Evolutionary conservation across 2,888 invertebrate genomes (phyloP).

Genomic region (Machimus rusticus): DNA sequence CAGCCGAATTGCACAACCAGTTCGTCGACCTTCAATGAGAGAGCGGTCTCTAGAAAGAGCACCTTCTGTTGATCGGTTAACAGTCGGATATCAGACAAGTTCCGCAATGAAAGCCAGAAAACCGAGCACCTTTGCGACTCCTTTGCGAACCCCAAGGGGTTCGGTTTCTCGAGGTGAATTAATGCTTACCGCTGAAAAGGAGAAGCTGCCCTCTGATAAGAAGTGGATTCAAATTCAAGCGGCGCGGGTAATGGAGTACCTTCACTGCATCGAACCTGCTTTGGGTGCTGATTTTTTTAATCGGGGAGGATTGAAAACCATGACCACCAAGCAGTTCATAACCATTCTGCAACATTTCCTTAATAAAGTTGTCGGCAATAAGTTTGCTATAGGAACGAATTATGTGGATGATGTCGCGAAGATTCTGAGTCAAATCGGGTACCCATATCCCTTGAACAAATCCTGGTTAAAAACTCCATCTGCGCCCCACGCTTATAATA

Average conservation of each 20-base stretch:
- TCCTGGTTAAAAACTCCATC: conserved; percentile 61
- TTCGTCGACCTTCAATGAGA: conserved; percentile 49
- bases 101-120: not conserved
- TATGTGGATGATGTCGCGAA: conserved; percentile 58
- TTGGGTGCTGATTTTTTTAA: conserved; percentile 53
- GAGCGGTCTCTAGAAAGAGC: conserved; percentile 32
- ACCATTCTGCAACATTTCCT: conserved; percentile 57
- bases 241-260: conserved; percentile 54
- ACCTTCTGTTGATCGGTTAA: not conserved
- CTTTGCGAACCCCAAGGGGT: conserved; percentile 48
- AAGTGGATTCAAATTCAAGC: conserved; percentile 57
- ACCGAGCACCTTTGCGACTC: not conserved
- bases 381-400: conserved; percentile 54
- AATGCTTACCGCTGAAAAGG: conserved; percentile 55
- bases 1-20: conserved; percentile 52
- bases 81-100: not conserved
- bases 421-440: conserved; percentile 56
- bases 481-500: conserved; percentile 59
- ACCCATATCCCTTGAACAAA: conserved; percentile 59
- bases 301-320: conserved; percentile 55
- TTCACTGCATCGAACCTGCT: conserved; percentile 50
- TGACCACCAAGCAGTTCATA: conserved; percentile 61
- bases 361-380: conserved; percentile 55
- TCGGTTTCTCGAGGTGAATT: conserved; percentile 44
- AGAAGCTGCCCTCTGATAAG: conserved; percentile 56